These are phyloP conservation scores for Cistogaster globosa DNA, from an alignment of 2,888 invertebrate genomes.

Conservation along the genomic window DNA sequence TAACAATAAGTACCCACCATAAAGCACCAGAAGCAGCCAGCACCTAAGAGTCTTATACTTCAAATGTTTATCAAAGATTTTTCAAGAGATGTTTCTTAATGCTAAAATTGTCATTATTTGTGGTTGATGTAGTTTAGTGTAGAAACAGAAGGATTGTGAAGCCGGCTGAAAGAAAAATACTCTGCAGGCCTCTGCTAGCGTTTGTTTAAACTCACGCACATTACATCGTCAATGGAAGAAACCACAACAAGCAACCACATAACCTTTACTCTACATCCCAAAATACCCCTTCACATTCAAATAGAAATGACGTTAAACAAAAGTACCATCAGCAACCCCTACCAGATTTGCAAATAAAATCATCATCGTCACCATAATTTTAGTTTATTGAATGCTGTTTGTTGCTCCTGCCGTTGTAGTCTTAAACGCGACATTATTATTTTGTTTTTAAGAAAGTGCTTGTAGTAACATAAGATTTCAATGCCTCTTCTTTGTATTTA, in stretches of 20 bases:
- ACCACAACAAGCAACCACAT: conserved; percentile 69
- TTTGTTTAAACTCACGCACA: conserved; percentile 38
- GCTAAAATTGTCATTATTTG: conserved; percentile 69
- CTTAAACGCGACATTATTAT: conserved; percentile 64
- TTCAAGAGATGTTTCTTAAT: conserved; percentile 59
- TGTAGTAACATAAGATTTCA: conserved; percentile 42
- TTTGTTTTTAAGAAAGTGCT: conserved; percentile 41
- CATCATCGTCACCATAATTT: conserved; percentile 56
- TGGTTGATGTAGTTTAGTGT: conserved; percentile 56
- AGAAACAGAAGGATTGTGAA: conserved; percentile 12
- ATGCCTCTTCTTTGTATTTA: conserved; percentile 42
- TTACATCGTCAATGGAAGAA: conserved; percentile 36
- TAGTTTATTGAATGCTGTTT: conserved; percentile 59
- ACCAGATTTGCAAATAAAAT: neutral
- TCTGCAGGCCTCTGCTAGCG: neutral
- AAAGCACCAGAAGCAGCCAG: conserved; percentile 31
- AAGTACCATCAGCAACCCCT: conserved; percentile 27
- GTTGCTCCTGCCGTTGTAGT: conserved; percentile 35
- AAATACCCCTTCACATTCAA: neutral
- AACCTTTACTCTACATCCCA: conserved; percentile 48
- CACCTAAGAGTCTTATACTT: conserved; percentile 70
- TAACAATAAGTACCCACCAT: conserved; percentile 61
- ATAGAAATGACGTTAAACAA: conserved; percentile 30
- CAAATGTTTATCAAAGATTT: conserved; percentile 44
- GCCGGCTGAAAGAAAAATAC: conserved; percentile 19